Conservation (phyloP, 2,113 vertebrate species). For the Uria lomvia region DNA sequence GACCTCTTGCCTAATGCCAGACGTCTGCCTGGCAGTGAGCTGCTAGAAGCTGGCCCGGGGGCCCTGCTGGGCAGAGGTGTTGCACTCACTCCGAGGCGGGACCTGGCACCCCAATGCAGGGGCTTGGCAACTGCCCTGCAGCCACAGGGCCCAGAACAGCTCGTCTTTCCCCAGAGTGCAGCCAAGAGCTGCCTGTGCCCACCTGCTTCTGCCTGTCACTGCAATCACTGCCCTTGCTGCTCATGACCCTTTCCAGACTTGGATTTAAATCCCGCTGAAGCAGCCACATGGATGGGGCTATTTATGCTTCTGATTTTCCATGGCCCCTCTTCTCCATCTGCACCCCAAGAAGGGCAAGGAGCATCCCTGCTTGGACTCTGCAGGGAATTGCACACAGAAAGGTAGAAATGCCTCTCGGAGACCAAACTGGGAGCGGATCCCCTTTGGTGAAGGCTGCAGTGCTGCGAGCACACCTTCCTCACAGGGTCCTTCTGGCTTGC, state of each 20-base stretch:
- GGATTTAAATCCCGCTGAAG: neutral
- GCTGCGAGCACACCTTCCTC: neutral
- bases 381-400: neutral
- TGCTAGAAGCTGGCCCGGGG: neutral
- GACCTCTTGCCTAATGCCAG: neutral
- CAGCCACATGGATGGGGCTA: neutral
- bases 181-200: neutral
- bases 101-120: neutral
- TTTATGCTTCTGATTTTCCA: neutral
- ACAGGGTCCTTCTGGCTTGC: neutral
- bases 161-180: rapidly evolving
- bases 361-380: neutral
- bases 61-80: neutral
- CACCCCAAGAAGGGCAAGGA: neutral
- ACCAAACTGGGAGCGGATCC: neutral
- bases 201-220: constrained; percentile 65
- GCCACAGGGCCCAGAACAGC: constrained; percentile 14
- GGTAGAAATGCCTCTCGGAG: neutral
- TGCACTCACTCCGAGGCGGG: neutral
- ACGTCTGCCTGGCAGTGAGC: neutral
- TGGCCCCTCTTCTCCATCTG: neutral
- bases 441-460: neutral
- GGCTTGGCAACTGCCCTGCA: neutral
- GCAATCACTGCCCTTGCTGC: neutral
- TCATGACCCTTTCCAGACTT: neutral